Percentiles rank a stretch among this genome's conserved stretches.
phyloP scores from a whole-genome alignment of 2,888 invertebrate genomes.

The Idaea dimidiata region DNA sequence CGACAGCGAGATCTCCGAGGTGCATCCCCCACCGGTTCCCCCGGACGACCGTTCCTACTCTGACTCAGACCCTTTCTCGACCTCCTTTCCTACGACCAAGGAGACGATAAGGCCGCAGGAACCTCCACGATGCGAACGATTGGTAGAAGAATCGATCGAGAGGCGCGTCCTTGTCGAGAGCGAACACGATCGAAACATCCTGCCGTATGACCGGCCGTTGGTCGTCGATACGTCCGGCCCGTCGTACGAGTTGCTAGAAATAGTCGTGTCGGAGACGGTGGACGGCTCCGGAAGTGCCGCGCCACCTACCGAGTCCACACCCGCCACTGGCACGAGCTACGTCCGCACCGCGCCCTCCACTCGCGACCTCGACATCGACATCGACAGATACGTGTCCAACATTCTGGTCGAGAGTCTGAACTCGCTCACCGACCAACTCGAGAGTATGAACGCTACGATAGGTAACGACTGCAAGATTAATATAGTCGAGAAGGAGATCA shows the following conservation, averaged over 20 bases:
- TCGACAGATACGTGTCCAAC: slow-evolving; percentile 76
- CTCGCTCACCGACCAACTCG: slow-evolving; percentile 70
- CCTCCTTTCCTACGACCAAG: slow-evolving; percentile 50
- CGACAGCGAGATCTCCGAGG: slow-evolving; percentile 35
- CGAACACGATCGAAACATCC: slow-evolving; percentile 42
- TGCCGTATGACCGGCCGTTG: slow-evolving; percentile 44
- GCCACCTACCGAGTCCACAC: slow-evolving; percentile 3
- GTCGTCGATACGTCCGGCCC: slow-evolving; percentile 39
- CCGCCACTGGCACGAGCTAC: neutral
- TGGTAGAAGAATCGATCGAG: slow-evolving; percentile 30
- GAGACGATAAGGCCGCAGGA: slow-evolving; percentile 31
- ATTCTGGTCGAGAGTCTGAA: slow-evolving; percentile 76
- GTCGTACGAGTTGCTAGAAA: slow-evolving; percentile 64
- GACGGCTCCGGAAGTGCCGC: slow-evolving; percentile 34
- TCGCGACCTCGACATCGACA: slow-evolving; percentile 57
- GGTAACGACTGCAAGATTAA: slow-evolving; percentile 62
- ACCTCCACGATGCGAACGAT: slow-evolving; percentile 2
- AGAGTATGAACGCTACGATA: slow-evolving; percentile 65
- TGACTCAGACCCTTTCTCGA: slow-evolving; percentile 49
- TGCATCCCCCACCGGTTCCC: slow-evolving; percentile 22
- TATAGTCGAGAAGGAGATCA: slow-evolving; percentile 75
- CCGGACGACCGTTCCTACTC: slow-evolving; percentile 37
- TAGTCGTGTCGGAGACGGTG: slow-evolving; percentile 68
- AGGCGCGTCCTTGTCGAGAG: slow-evolving; percentile 44
- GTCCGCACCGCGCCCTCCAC: slow-evolving; percentile 17